phyloP scores from a whole-genome alignment of 2,113 vertebrate genomes.

The Trochalopteron elliotii region DNA sequence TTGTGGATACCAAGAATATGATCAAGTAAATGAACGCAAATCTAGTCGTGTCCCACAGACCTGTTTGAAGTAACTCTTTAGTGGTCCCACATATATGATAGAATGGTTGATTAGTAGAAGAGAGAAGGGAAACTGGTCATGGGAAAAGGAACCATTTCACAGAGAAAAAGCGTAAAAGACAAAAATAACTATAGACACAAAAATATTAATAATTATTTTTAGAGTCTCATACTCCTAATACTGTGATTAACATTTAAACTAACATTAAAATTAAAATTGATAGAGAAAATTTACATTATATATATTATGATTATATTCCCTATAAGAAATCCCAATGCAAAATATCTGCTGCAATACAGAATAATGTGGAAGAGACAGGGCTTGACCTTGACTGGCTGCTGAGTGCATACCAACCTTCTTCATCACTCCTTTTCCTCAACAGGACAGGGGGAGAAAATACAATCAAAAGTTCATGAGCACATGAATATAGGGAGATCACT shows the following conservation, averaged over 20 bases:
- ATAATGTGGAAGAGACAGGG: not conserved
- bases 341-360: not conserved
- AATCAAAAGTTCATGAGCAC: not conserved
- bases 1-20: not conserved
- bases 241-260: not conserved
- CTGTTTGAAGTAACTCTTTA: not conserved
- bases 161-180: not conserved
- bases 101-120: not conserved
- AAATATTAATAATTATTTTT: not conserved
- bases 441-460: not conserved
- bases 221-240: not conserved
- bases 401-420: not conserved
- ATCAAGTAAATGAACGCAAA: rapidly evolving
- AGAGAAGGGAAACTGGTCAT: not conserved
- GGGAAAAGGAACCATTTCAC: not conserved
- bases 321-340: not conserved
- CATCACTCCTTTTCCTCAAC: not conserved
- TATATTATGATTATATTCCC: not conserved
- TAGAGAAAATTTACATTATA: not conserved
- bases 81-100: not conserved
- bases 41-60: not conserved
- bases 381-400: not conserved
- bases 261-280: not conserved
- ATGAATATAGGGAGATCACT: not conserved
- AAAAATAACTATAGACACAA: not conserved